These are phyloP conservation scores for Hydrotaea diabolus DNA, from an alignment of 2,888 invertebrate species.

Conservation along the genomic window DNA sequence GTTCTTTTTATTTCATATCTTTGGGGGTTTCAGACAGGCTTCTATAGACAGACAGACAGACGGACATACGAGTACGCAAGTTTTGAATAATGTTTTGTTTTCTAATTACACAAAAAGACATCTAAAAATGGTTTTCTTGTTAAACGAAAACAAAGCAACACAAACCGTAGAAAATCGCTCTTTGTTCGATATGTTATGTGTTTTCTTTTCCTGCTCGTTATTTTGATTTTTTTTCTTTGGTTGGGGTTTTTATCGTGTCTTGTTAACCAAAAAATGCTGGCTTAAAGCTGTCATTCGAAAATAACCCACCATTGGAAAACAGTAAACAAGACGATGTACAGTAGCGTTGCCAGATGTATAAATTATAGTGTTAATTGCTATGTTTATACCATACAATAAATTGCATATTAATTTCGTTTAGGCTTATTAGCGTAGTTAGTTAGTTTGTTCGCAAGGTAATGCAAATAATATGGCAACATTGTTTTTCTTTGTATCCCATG, in stretches of 20 bases:
- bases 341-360: neutral
- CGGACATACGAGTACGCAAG: neutral
- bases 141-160: constrained; percentile 37
- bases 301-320: neutral
- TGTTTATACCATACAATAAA: too few relatives aligned
- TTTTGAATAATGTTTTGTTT: constrained; percentile 40
- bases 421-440: too few relatives aligned
- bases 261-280: neutral
- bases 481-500: too few relatives aligned
- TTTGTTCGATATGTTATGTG: constrained; percentile 32
- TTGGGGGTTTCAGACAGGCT: neutral
- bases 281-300: constrained; percentile 36
- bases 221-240: neutral
- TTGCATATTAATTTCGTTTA: too few relatives aligned
- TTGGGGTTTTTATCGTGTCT: constrained; percentile 12
- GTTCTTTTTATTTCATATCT: constrained; percentile 25
- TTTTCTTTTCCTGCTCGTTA: neutral
- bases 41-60: neutral
- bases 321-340: neutral
- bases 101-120: constrained; percentile 39
- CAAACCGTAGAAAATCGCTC: constrained; percentile 54
- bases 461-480: too few relatives aligned
- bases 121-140: constrained; percentile 60
- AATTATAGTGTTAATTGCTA: too few relatives aligned
- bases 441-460: too few relatives aligned